Base-by-base conservation (phyloP, 2,888 invertebrate genomes). In the Lumbricus terrestris region DNA sequence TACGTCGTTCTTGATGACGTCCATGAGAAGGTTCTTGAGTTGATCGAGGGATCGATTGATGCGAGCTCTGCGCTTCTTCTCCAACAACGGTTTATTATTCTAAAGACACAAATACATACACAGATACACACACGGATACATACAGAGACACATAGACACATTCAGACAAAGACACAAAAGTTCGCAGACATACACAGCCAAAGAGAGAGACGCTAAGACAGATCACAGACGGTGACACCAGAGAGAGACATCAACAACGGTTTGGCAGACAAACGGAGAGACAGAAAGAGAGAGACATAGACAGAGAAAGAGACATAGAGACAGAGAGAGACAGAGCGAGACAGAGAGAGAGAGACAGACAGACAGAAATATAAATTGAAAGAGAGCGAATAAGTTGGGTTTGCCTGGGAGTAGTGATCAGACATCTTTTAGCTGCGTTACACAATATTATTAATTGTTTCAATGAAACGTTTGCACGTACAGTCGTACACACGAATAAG, bases 61-160 rank as follows among this genome's bases (percentile, higher is more conserved):
- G 42, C 92, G 83, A 2, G 92, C 92, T n/a, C 92, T 90, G 35
- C 92, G 54, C 82, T 90, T 91, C 89, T 92, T 92, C 90, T 92
- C 92, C 90, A 92, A 90, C 88, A 92, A 89, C 11, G 92, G 92
- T 88, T 92, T 92, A 85, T 91, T 92, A 47, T 90, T 92, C 92
- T 92, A 91, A 54, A 0, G 16, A 34, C 8, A n/a, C 29, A n/a
- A 15, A 69, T 16, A 0, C 8, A 69, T 5, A 54, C 8, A 69
- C 69, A 29, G 0, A n/a, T 29, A 47, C 47, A 1, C 8, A 47
- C 8, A 3, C 23, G 29, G 54, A 54, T 29, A 13, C 2, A 54
- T 3, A 54, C 54, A 4, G 2, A 42, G 13, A 20, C 0, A 6
- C 6, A 11, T 18, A 20, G 1, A 6, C 47, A 47, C 4, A 47